Evolutionary conservation across 2,113 vertebrate species (phyloP), one percentile per base, ranked within the genome.

Genomic region (Oncorhynchus keta): DNA sequence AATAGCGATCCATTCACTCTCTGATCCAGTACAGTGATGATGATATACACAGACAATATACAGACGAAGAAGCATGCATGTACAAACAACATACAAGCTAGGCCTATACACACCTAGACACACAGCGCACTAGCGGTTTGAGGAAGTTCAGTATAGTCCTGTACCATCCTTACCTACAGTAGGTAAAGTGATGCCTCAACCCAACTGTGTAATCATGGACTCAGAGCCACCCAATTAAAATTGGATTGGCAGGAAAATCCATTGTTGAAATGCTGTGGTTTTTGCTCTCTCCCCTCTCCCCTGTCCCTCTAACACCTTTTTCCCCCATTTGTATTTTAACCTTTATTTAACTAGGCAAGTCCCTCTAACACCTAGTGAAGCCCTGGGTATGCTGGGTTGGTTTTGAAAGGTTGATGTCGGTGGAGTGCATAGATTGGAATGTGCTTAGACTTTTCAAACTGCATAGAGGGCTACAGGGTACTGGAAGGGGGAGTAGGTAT

Each of bases 371-470:
- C 59, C 28, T 20, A 18, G 14, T 16, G 3, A 18, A 55, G 49
- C 9, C 14, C 49, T 5, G 51, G 61, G 22, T 49, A 26, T n/a
- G 39, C 12, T 48, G 59, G 18, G 11, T 64, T 76, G 70, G 67
- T 75, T 66, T 83, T 79, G 55, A 80, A 30, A 80, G 83, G 83
- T 82, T 16, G 72, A 28, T 72, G 83, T 83, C 24, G 70, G 32
- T 70, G 32, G 75, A 79, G 71, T 48, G 66, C 64, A 59, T 66
- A 49, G 57, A 30, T 59, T 55, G 45, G 11, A 65, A 26, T 24
- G 68, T 75, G 78, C 74, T 28, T 48, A 35, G 68, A 75, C 68
- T 64, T 7, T 62, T 62, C 59, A 62, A 62, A 6, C 18, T 22
- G 59, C 12, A 24, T 39, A 13, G 67, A 2, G 28, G 18, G 32